Percentiles rank a stretch among this genome's conserved stretches.
Conservation (phyloP, 1,140 invertebrate species). For the Zaprionus ghesquierei region DNA sequence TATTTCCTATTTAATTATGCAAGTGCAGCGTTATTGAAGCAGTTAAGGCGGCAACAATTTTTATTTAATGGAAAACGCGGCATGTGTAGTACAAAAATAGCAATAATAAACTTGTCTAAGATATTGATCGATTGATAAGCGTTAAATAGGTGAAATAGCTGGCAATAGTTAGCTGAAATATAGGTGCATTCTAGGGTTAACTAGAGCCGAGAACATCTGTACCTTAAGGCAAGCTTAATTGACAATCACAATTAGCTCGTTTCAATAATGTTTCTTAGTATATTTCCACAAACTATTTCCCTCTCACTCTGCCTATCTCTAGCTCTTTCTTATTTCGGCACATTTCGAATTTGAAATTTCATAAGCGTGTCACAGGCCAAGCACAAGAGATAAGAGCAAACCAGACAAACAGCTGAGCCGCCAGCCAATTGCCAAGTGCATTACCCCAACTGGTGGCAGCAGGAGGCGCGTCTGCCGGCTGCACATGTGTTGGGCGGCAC, state of each 20-base stretch:
- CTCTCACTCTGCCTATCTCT: too few relatives aligned
- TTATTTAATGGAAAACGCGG: neutral
- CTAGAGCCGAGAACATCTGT: neutral
- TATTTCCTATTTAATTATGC: neutral
- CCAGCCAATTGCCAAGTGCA: neutral
- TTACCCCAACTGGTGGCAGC: constrained; percentile 4
- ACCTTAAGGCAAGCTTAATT: neutral
- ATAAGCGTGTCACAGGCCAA: constrained; percentile 23
- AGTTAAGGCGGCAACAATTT: neutral
- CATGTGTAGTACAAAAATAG: neutral
- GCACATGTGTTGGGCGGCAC: constrained; percentile 62
- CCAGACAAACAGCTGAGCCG: constrained; percentile 20
- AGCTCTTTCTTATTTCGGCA: neutral
- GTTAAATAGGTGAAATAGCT: neutral
- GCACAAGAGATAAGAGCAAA: constrained; percentile 22
- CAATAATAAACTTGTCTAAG: neutral
- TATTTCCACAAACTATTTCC: too few relatives aligned
- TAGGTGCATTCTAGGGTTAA: neutral
- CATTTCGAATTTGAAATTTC: neutral
- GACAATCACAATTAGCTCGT: neutral
- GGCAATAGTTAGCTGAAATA: neutral
- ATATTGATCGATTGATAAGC: neutral
- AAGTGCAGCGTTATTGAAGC: neutral
- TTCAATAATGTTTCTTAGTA: too few relatives aligned
- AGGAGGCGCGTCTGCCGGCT: constrained; percentile 30